Evolutionary conservation across 23 tunicate species (phyloP).

Genomic region (Halocynthia roretzi): DNA sequence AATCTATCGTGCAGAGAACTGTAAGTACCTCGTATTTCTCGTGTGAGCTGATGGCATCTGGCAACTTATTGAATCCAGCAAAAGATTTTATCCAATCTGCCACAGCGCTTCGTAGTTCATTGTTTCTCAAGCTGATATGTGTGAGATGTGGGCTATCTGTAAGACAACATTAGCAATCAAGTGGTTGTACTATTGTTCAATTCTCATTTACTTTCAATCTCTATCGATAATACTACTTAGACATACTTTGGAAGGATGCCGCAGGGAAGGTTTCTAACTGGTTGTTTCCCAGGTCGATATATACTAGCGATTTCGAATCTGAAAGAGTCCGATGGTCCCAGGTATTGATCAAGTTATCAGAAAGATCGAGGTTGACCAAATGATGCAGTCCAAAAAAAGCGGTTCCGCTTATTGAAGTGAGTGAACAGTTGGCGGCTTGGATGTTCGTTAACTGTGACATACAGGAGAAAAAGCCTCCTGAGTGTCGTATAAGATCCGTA

Average conservation of each 20-base stretch:
- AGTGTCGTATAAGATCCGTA: neutral
- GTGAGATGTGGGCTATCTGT: constrained; percentile 28
- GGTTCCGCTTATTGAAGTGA: constrained; percentile 3
- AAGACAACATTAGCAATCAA: neutral
- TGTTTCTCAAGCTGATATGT: constrained; percentile 47
- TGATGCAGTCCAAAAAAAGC: constrained; percentile 34
- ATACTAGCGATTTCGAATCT: constrained; percentile 29
- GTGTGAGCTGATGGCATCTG: no score
- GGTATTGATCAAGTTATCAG: constrained; percentile 33
- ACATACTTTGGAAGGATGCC: constrained; percentile 14
- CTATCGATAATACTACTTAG: neutral
- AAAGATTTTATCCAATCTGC: constrained; percentile 16
- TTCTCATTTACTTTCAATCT: neutral
- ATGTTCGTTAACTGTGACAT: constrained; percentile 32
- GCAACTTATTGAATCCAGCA: neutral
- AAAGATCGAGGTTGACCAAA: constrained; percentile 49
- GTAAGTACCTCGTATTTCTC: no score
- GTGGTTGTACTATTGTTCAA: neutral
- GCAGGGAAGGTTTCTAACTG: constrained; percentile 18
- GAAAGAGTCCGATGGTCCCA: constrained; percentile 28
- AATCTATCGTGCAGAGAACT: no score
- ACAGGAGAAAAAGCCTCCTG: constrained; percentile 46
- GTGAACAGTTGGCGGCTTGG: constrained; percentile 56
- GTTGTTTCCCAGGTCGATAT: constrained; percentile 49
- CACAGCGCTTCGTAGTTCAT: constrained; percentile 16